These are phyloP conservation scores for Hyaena hyaena DNA, from an alignment of 2,113 vertebrate genomes.

Conservation along the genomic window DNA sequence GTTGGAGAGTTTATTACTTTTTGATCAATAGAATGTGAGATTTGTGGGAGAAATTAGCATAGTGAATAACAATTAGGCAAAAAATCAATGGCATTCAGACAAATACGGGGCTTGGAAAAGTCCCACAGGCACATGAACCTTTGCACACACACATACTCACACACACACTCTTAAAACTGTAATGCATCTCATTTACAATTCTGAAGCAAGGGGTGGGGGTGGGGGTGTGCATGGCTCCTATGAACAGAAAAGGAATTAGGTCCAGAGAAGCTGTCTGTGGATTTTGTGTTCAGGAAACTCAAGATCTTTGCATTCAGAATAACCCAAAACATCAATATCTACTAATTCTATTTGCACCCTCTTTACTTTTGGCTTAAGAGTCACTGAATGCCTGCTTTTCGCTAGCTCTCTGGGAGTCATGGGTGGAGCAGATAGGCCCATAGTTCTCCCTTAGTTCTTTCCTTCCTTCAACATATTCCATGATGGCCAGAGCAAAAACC, in stretches of 20 bases:
- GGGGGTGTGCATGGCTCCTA: not conserved
- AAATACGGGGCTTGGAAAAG: conserved; percentile 92
- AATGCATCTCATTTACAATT: conserved; percentile 88
- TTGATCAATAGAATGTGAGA: conserved; percentile 94
- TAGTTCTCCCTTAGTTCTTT: not conserved
- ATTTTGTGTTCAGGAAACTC: conserved; percentile 37
- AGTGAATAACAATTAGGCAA: conserved; percentile 95
- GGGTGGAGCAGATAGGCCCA: not conserved
- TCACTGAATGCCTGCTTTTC: not conserved
- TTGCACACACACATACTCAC: conserved; percentile 70
- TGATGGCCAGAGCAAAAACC: not conserved
- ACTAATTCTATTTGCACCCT: conserved; percentile 53
- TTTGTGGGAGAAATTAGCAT: conserved; percentile 97
- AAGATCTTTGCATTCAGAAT: conserved; percentile 48
- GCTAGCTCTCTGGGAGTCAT: not conserved
- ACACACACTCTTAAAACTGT: conserved; percentile 82
- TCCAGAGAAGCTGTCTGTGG: conserved; percentile 22
- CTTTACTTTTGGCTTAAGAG: conserved; percentile 64
- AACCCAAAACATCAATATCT: conserved; percentile 48
- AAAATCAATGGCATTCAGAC: conserved; percentile 95
- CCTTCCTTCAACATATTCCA: not conserved
- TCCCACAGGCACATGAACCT: conserved; percentile 86
- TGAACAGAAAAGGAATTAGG: not conserved
- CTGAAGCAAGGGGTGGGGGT: conserved; percentile 48
- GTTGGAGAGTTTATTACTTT: conserved; percentile 95